Evolutionary conservation across 2,797 vertebrate genomes (phyloP), one percentile per base, ranked within the genome.

Genomic region (Rhincodon typus): DNA sequence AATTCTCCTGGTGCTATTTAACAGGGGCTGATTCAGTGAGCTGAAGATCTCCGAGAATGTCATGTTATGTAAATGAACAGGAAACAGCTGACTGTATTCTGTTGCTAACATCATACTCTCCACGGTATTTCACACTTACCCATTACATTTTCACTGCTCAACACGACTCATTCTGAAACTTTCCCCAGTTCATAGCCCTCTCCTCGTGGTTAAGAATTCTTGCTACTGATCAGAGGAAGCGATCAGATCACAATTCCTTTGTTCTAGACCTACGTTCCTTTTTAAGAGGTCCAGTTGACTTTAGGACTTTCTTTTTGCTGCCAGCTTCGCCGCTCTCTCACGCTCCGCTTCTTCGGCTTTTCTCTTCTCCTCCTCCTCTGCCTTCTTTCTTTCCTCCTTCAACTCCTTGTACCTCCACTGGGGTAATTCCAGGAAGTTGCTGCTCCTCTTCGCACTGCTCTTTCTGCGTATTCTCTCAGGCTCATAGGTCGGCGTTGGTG

Each of bases 391-490:
- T 95, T 99, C 98, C 96, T 99, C 99, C 96, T 99, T 99, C 1
- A 99, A 96, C 96, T 99, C 99, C 97, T 99, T 99, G 97, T 99
- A 99, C 27, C 98, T 97, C 99, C 99, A 99, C 96, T 98, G 99
- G 96, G 99, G 99, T 96, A 99, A 97, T 97, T 99, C 98, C 96
- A 99, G 97, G 87, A 98, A 97, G 90, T 96, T 96, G 95, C 97
- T 98, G 2, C 98, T 12, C 57, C 57, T 97, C 96, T 97, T 98
- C 87, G 96, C 67, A 53, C 97, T 98, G 97, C 98, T 98, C 96
- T 98, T 98, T 96, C 97, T 96, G 0, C 97, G 96, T 0, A 96
- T 93, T 42, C 97, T 98, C 95, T 99, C 98, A 0, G 99, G 99
- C 86, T 98, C 97, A 88, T 98, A 99, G n/a, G 98, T 98, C 94